Conservation (phyloP, 2,797 vertebrate species). For the Cirrhinus mrigala region DNA sequence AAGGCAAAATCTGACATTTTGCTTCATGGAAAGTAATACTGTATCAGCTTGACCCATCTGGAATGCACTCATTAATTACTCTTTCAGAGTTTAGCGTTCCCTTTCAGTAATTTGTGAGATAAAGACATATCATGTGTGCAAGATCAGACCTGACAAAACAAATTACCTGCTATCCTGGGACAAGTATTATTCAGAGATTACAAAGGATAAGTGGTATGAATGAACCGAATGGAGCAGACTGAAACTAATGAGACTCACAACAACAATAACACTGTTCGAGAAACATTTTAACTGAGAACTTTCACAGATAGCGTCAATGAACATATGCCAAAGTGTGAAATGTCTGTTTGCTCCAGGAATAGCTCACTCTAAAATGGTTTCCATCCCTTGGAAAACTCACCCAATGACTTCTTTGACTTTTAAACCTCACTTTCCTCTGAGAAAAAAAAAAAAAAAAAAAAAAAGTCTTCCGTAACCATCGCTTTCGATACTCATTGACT, state of each 20-base stretch:
- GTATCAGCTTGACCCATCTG: constrained; percentile 46
- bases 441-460: not conserved
- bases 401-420: constrained; percentile 36
- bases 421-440: constrained; percentile 5
- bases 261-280: not conserved
- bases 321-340: constrained; percentile 43
- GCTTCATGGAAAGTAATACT: constrained; percentile 24
- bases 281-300: constrained; percentile 17
- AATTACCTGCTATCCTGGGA: not conserved
- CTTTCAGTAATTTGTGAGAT: constrained; percentile 10
- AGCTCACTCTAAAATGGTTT: not conserved
- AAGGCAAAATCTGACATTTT: constrained; percentile 53
- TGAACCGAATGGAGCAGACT: not conserved
- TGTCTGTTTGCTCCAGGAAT: constrained; percentile 1
- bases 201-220: not conserved
- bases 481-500: constrained; percentile 23
- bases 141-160: not conserved
- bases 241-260: not conserved
- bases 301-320: constrained; percentile 28
- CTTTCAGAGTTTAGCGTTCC: constrained; percentile 19
- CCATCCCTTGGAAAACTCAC: not conserved
- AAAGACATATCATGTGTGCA: not conserved
- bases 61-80: constrained; percentile 21
- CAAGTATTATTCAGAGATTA: not conserved
- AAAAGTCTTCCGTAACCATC: not conserved